These are phyloP conservation scores for Cynopterus sphinx DNA, from an alignment of 2,797 vertebrate genomes.

Conservation along the genomic window DNA sequence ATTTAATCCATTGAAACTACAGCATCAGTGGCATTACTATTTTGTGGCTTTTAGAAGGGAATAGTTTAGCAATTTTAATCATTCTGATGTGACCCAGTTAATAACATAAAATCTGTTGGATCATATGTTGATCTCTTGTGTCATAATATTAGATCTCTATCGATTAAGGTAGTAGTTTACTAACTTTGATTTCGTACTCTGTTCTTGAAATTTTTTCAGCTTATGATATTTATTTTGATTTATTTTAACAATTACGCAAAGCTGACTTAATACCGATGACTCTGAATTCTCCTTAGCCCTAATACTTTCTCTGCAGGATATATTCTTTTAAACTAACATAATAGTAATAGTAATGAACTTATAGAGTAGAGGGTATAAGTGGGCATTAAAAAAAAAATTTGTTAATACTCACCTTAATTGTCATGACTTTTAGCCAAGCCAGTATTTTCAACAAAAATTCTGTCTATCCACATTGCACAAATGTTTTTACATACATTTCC, in stretches of 20 bases:
- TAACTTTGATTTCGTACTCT: slow-evolving; percentile 15
- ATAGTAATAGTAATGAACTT: background rate
- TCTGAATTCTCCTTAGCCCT: slow-evolving; percentile 37
- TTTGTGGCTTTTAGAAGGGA: background rate
- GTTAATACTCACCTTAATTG: slow-evolving; percentile 36
- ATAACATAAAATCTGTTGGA: background rate
- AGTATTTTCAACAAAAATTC: slow-evolving; percentile 26
- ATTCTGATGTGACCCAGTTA: background rate
- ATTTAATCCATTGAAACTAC: slow-evolving; percentile 24
- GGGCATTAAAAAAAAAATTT: background rate
- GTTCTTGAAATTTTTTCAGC: slow-evolving; percentile 24
- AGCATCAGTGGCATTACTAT: background rate
- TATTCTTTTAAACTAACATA: slow-evolving; percentile 20
- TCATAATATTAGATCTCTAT: slow-evolving; percentile 1
- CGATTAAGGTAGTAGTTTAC: background rate
- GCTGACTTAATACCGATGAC: slow-evolving; percentile 2
- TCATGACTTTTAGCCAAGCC: slow-evolving; percentile 41
- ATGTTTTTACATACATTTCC: slow-evolving; percentile 23
- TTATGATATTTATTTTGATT: slow-evolving; percentile 29
- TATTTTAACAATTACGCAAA: slow-evolving; percentile 46
- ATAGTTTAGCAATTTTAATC: slow-evolving; percentile 26
- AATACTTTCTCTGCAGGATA: background rate
- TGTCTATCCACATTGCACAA: slow-evolving; percentile 11
- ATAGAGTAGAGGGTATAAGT: background rate
- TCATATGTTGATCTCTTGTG: background rate